Base-by-base conservation (phyloP, 2,113 vertebrate species). In the Isichthys henryi region DNA sequence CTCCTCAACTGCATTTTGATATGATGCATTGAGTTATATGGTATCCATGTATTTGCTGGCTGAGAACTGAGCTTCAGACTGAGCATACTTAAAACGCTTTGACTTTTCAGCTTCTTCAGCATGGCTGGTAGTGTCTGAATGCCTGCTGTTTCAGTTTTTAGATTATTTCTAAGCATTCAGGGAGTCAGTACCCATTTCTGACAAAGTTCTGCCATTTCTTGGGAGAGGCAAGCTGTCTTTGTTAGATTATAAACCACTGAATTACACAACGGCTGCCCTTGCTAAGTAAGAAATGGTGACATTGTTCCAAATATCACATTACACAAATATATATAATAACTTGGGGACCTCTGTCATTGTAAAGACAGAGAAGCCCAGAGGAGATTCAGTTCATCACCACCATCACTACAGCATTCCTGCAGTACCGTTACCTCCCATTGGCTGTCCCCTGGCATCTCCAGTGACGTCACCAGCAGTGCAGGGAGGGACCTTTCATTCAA, bases 331-430 rank as follows among this genome's bases (percentile, higher is more conserved):
- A 9, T 9, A 96, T 15, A 84, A 88, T 17, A 94, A 92, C 89
- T 43, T 91, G 27, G 43, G 88, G 19, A 89, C 89, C 43, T 93
- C 92, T 0, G 39, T 92, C 56, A 31, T 92, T 1, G 5, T 91
- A 89, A 93, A 90, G 91, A 88, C 94, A 21, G 94, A 95, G n/a
- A 96, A 93, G 91, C 90, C 91, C 15, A 93, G 92, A 89, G 94
- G 85, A 0, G 87, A 94, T 0, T 91, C 92, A 0, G 94, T 97
- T 88, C 96, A 97, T 90, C 97, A 98, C 91, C 97, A 97, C 89
- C 96, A 98, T 92, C 96, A 97, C 90, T 97, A 96, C 3, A 86
- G 95, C 35, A 85, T 95, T 17, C 0, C 92, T 0, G 92, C 87
- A 2, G 89, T 80, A 1, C 90, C 92, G 1, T 92, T 94, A 23